Evolutionary conservation across 2,797 vertebrate species (phyloP).

Genomic region (Poliocrania exsul): DNA sequence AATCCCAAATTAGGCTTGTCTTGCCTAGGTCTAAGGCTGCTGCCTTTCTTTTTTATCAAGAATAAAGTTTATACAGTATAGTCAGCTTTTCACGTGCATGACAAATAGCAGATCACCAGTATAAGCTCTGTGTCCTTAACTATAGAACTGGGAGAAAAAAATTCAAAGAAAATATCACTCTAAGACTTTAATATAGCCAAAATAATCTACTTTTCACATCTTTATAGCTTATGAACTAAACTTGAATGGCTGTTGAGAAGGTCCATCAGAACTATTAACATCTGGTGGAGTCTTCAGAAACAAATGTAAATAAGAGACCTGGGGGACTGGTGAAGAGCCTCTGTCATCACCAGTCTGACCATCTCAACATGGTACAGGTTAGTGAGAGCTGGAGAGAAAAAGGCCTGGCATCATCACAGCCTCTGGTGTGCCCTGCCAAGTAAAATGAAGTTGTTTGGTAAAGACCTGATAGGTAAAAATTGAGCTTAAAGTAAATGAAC

Average conservation of each 20-base stretch:
- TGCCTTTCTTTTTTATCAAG: not conserved
- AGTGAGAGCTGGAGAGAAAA: not conserved
- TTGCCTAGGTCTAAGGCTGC: not conserved
- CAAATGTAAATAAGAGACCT: not conserved
- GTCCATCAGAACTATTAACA: not conserved
- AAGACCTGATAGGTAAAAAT: not conserved
- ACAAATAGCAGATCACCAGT: not conserved
- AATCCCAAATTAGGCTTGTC: not conserved
- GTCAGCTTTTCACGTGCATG: not conserved
- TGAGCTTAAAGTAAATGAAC: not conserved
- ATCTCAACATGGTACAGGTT: accelerated
- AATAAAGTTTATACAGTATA: not conserved
- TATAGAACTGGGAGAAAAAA: not conserved
- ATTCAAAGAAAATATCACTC: not conserved
- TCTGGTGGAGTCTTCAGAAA: not conserved
- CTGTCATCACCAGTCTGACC: not conserved
- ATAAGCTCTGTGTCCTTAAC: not conserved
- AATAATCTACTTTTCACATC: not conserved
- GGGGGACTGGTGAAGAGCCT: not conserved
- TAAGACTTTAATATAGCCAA: not conserved
- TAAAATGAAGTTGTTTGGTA: not conserved
- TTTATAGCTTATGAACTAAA: not conserved
- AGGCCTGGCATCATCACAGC: not conserved
- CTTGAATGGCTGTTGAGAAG: not conserved
- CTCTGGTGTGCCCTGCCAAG: not conserved